Evolutionary conservation across 2,113 vertebrate genomes (phyloP).

Genomic region (Sigmodon hispidus): DNA sequence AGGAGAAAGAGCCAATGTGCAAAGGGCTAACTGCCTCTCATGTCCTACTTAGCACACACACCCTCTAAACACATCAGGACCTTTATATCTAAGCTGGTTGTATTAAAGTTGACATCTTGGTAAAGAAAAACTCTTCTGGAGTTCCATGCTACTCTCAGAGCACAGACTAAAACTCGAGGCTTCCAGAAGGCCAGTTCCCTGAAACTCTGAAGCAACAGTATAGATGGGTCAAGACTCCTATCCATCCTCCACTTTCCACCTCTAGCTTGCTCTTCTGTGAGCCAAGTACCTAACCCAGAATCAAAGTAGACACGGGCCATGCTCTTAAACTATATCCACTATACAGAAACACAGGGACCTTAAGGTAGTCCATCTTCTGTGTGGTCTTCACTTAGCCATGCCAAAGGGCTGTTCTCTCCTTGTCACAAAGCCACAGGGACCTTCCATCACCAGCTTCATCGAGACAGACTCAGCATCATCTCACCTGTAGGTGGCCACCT

Average conservation of each 20-base stretch:
- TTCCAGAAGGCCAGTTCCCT: background rate
- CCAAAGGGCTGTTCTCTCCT: background rate
- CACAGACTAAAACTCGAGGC: background rate
- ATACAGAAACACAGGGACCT: background rate
- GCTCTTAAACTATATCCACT: background rate
- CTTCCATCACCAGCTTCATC: background rate
- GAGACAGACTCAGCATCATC: background rate
- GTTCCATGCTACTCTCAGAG: background rate
- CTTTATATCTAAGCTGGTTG: background rate
- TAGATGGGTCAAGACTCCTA: background rate
- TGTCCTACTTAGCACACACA: background rate
- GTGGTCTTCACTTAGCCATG: background rate
- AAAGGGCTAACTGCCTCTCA: background rate
- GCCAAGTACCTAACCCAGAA: background rate
- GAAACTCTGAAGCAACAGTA: background rate
- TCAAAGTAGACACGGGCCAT: fast-evolving
- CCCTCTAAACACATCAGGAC: background rate
- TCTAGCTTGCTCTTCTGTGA: background rate
- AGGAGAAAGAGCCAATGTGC: background rate
- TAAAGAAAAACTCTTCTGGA: background rate
- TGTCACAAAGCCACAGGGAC: background rate
- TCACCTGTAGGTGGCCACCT: slow-evolving; percentile 96
- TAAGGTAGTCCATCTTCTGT: background rate
- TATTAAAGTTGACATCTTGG: background rate
- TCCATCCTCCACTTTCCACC: background rate